phyloP scores from a whole-genome alignment of 2,113 vertebrate species.

The Apaloderma vittatum region DNA sequence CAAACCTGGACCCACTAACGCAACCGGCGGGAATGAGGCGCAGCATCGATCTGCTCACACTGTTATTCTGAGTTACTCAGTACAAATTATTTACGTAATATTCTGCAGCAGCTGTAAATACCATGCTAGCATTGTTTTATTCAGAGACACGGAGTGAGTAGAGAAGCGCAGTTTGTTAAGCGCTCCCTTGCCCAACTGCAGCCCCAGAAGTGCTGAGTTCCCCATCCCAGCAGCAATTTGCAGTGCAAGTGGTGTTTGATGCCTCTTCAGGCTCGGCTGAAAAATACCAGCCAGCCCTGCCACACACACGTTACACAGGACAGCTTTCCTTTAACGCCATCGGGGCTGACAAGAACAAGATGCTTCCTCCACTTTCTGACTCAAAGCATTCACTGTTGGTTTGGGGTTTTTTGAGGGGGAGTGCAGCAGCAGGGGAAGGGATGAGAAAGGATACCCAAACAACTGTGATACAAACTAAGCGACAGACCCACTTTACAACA shows the following conservation, averaged over 20 bases:
- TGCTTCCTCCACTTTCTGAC: background rate
- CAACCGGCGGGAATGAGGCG: background rate
- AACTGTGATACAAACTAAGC: background rate
- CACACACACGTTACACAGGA: background rate
- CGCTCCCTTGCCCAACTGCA: too few species aligned
- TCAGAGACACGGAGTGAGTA: background rate
- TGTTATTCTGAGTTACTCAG: background rate
- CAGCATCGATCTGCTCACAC: background rate
- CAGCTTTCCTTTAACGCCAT: background rate
- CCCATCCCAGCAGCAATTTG: background rate
- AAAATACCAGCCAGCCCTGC: background rate
- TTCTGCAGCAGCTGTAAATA: background rate
- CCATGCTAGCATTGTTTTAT: background rate
- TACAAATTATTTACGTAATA: too few species aligned
- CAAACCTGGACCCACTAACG: background rate
- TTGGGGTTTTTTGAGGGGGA: rapidly evolving
- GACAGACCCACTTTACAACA: background rate
- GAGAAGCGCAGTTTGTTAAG: background rate
- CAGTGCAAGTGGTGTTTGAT: rapidly evolving
- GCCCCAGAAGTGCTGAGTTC: background rate
- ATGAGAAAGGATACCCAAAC: background rate
- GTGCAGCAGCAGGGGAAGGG: background rate
- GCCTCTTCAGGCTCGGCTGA: background rate
- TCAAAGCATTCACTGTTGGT: background rate
- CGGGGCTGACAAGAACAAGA: background rate